Evolutionary conservation across 1,140 invertebrate species (phyloP).

Genomic region (Apis dorsata): DNA sequence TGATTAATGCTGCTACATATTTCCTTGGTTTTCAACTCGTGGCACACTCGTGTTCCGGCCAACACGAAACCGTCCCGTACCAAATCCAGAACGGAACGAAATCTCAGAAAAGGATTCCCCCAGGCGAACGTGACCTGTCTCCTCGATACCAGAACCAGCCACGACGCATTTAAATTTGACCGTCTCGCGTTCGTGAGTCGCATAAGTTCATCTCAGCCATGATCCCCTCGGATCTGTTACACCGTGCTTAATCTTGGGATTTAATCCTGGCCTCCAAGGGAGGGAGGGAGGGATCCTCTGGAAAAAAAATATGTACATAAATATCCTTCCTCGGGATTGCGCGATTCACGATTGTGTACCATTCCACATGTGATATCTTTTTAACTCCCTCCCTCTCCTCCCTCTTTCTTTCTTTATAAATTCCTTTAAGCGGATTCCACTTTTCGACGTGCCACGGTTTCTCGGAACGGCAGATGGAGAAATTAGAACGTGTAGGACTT

Average conservation of each 20-base stretch:
- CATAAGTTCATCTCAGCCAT: conserved; percentile 53
- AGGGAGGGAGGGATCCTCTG: neutral
- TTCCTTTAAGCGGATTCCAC: too few species aligned
- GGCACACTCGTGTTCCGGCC: conserved; percentile 14
- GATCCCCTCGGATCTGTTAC: conserved; percentile 57
- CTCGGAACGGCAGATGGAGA: too few species aligned
- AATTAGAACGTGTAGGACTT: too few species aligned
- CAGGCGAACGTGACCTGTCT: conserved; percentile 59
- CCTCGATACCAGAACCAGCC: conserved; percentile 48
- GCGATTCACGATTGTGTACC: too few species aligned
- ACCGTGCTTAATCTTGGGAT: conserved; percentile 42
- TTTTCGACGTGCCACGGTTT: too few species aligned
- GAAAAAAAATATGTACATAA: neutral
- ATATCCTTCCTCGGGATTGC: neutral
- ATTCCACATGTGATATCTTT: neutral
- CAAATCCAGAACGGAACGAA: conserved; percentile 48
- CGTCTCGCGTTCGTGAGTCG: conserved; percentile 57
- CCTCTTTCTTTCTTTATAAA: neutral
- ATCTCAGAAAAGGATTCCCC: conserved; percentile 48
- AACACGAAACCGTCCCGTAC: conserved; percentile 28
- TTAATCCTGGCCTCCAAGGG: conserved; percentile 9
- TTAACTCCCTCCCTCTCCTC: neutral
- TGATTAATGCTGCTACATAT: conserved; percentile 52
- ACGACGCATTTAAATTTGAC: conserved; percentile 63
- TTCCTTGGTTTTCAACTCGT: conserved; percentile 13